phyloP scores from a whole-genome alignment of 2,888 invertebrate species.

The Pandemis heparana region DNA sequence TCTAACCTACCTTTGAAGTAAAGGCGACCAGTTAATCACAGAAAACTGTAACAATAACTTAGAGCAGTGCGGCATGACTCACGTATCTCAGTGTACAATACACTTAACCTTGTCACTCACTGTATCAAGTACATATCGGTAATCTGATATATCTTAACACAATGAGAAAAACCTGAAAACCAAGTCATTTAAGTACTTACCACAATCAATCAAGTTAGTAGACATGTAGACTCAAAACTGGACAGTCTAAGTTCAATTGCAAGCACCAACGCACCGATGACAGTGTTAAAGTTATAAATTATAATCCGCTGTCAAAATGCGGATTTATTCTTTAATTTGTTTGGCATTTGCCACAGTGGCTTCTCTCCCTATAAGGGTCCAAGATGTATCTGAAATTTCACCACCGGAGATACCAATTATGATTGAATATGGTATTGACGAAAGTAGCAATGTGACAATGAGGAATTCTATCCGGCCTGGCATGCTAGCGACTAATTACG shows the following conservation, averaged over 20 bases:
- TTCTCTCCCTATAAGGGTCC: conserved; percentile 52
- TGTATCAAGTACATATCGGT: conserved; percentile 22
- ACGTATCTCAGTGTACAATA: not conserved
- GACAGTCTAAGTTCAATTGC: conserved; percentile 10
- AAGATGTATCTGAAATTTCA: conserved; percentile 6
- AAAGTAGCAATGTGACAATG: conserved; percentile 11
- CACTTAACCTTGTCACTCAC: conserved; percentile 31
- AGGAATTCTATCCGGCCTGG: conserved; percentile 62
- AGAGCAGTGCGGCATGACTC: not conserved
- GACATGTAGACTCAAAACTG: conserved; percentile 12
- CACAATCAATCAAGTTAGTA: conserved; percentile 28
- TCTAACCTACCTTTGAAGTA: not conserved
- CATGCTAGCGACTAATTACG: conserved; percentile 57
- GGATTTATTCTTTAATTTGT: conserved; percentile 45
- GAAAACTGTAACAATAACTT: not conserved
- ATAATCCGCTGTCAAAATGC: conserved; percentile 21
- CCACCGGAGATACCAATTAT: conserved; percentile 29
- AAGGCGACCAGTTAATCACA: not conserved
- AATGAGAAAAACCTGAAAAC: conserved; percentile 9
- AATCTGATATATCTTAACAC: conserved; percentile 31
- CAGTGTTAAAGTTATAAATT: not conserved
- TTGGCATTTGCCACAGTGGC: conserved; percentile 45
- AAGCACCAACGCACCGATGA: conserved; percentile 17
- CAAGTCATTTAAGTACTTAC: conserved; percentile 7
- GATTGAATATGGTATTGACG: conserved; percentile 28